Base-by-base conservation (phyloP, 2,888 invertebrate species). In the Belgica antarctica region DNA sequence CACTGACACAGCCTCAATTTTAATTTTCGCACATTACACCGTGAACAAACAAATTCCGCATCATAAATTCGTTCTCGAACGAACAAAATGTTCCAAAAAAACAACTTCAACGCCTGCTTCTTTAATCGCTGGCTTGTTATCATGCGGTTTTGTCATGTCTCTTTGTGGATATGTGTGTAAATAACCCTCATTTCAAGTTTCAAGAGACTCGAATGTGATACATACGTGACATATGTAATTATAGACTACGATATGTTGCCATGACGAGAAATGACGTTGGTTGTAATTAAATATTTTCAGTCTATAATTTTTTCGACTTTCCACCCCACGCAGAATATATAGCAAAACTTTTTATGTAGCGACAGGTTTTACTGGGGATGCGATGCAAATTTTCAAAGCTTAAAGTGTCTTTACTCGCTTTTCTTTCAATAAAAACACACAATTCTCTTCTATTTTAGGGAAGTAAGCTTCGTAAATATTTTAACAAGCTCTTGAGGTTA, bases 201-300 rank as follows among this genome's bases (percentile, higher is more conserved):
- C 15, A 15, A 41, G 15, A 22, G 52, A 52, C 41, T 10, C 41
- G 10, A 41, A 3, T 52, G 52, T 22, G 22, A 52, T 22, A 17
- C 52, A 17, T 52, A 52, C 52, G 52, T 52, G 52, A 52, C 52
- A 52, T 52, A n/a, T n/a, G n/a, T n/a, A 19, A 52, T 52, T 52
- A 52, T 8, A 52, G 52, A 4, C 41, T 52, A 46, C 12, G 46
- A 46, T 15, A 46, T 46, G 46, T 46, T 46, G 52, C 22, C 52
- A 52, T 52, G 22, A 22, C 19, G 22, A 52, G 2, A n/a, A n/a
- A 22, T 52, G 52, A 52, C 52, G 52, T 52, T 7, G 2, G 17
- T n/a, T 22, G 8, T 17, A 52, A 52, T 52, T 52, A 52, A 12
- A 7, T 52, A n/a, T 52, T 52, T 52, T 17, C 52, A 52, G 52